Evolutionary conservation across 1,140 invertebrate genomes (phyloP), one percentile per base, ranked within the genome.

Genomic region (Colletes latitarsis): DNA sequence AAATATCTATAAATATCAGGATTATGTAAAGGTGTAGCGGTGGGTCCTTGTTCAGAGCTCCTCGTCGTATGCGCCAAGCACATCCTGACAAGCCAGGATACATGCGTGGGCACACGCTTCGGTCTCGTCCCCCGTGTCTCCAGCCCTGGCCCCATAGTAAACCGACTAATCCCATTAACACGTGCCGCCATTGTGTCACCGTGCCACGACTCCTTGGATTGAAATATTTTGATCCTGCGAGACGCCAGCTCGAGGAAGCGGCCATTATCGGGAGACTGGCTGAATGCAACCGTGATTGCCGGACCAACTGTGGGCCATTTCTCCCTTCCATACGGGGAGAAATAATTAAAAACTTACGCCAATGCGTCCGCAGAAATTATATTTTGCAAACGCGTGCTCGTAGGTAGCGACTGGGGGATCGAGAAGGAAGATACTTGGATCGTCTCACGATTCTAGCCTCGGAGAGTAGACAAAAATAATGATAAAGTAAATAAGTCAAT

Each of bases 131-230:
- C 84, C 84, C 89, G 82, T 86, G 83, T 79, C 76, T 86, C 81
- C 80, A 80, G 83, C 53, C 62, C 79, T 21, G 79, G 70, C 76
- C 82, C 81, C 85, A 68, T 83, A 75, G 85, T 82, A 88, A 86
- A 83, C 83, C 86, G 79, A 78, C 85, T 91, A 90, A 91, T 91
- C 90, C 89, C 86, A 90, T 91, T 91, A 91, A 88, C 89, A 89
- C 90, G 89, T 91, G 89, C 89, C 90, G 86, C 84, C 88, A 90
- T 88, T 87, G 89, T 90, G 86, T 82, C 88, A 87, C 85, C 85
- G 82, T 76, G 83, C 83, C 69, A 87, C 85, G 82, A 69, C 80
- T 87, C 82, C 82, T 82, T 67, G 87, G 84, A 90, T 89, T 90
- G 87, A 90, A 89, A 90, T 89, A 90, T 90, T 90, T 88, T 85